A percentile compares a stretch with the other conserved stretches of the same genome.
Conservation (phyloP, 2,888 invertebrate genomes). For the Microctonus aethiopoides region DNA sequence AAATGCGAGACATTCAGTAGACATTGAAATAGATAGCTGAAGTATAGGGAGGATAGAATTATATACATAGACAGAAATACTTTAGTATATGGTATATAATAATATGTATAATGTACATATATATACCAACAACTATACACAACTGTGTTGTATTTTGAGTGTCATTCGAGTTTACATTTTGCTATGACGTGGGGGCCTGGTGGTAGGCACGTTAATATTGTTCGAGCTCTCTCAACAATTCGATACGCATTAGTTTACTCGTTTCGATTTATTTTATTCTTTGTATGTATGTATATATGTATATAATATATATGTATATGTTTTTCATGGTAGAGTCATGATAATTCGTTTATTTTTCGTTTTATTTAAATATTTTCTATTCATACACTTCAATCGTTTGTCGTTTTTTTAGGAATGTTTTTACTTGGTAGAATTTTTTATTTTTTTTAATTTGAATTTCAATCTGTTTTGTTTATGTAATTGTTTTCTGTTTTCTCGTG, state of each 20-base stretch:
- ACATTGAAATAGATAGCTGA: conserved; percentile 14
- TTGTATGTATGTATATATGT: neutral
- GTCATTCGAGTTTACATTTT: conserved; percentile 56
- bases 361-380: neutral
- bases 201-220: conserved; percentile 51
- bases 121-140: neutral
- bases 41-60: neutral
- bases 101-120: too few species aligned
- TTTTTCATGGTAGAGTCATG: conserved; percentile 29
- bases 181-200: conserved; percentile 53
- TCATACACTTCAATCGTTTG: too few species aligned
- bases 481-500: too few species aligned
- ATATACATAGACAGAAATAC: neutral
- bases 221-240: conserved; percentile 59
- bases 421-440: too few species aligned
- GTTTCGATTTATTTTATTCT: conserved; percentile 13
- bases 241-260: conserved; percentile 57
- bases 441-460: too few species aligned
- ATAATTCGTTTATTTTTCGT: conserved; percentile 26
- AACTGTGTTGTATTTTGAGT: conserved; percentile 39
- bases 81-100: too few species aligned
- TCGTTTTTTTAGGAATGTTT: too few species aligned
- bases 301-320: neutral
- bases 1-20: conserved; percentile 6
- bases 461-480: too few species aligned